Base-by-base conservation (phyloP, 53 echinoderm and acorn worm species). In the Hippasteria phrygiana region DNA sequence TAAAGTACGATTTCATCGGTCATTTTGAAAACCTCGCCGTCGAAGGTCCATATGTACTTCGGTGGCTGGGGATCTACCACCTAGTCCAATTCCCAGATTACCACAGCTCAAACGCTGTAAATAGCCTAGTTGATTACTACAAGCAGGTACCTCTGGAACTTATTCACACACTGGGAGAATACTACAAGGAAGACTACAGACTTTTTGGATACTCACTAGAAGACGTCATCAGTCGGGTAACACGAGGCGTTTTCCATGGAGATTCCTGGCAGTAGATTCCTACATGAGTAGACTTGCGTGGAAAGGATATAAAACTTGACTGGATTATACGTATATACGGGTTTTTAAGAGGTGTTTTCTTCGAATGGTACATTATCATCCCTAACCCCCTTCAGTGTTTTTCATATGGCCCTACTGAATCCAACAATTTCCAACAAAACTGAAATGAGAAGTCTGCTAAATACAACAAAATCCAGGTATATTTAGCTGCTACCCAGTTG, bases 1-100 rank as follows among this genome's bases (percentile, higher is more conserved):
- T 96, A 54, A 56, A 73, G 14, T 94, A 93, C 50, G 94, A 96
- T 37, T 96, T 94, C 54, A 93, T 96, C 35, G 96, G 96, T 22
- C 93, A 93, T 55, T 96, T 92, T 67, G 96, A 96, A 69, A 93
- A 96, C 40, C 67, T 96, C 4, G 82, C 77, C 20, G 69, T 73
- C n/a, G 94, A 96, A 67, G 94, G 83, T 8, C 96, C 94, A 4
- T 94, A 83, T 73, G 71, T 90, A 11, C 77, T 96, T 2, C 43
- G 72, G n/a, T 94, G 91, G 93, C 69, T 96, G 5, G 88, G 86
- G 4, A 47, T 95, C 4, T 77, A 91, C 45, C 37, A 90, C 8
- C 38, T 93, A 43, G 80, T 76, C 34, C 33, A n/a, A 14, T 92
- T 89, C 35, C 96, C 96, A 3, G 90, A 91, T 8, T 70, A 90